Percentiles rank a stretch among this genome's conserved stretches.
phyloP scores from a whole-genome alignment of 1,140 invertebrate genomes.

The Pseudomyrmex concolor region DNA sequence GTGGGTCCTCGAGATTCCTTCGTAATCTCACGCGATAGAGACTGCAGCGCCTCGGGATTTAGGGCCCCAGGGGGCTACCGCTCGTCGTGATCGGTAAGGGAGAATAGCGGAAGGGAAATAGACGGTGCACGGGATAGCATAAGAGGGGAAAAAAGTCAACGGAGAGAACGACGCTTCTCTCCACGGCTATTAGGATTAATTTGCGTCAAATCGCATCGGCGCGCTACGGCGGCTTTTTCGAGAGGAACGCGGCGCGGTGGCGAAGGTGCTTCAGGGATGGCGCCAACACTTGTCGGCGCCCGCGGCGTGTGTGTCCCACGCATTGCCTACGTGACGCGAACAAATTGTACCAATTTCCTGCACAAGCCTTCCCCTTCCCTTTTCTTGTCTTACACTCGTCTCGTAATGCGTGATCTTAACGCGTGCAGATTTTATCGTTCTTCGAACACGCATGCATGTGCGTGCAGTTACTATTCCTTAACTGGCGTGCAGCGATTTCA shows the following conservation, averaged over 20 bases:
- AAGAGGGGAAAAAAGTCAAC: conserved; percentile 60
- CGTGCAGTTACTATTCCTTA: conserved; percentile 10
- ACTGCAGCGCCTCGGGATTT: conserved; percentile 60
- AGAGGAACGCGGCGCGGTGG: conserved; percentile 48
- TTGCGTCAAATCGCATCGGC: conserved; percentile 80
- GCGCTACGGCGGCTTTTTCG: conserved; percentile 67
- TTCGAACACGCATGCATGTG: conserved; percentile 23
- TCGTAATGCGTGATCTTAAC: conserved; percentile 17
- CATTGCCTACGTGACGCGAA: conserved; percentile 70
- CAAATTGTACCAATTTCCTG: conserved; percentile 72
- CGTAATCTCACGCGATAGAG: conserved; percentile 64
- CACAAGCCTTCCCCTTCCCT: conserved; percentile 43
- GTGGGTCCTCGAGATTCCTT: conserved; percentile 71
- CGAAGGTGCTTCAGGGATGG: conserved; percentile 53
- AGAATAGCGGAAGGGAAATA: conserved; percentile 43
- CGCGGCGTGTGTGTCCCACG: conserved; percentile 70
- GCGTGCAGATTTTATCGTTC: conserved; percentile 45
- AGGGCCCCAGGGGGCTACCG: conserved; percentile 60
- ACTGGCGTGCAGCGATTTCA: conserved; percentile 34
- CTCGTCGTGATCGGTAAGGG: background rate
- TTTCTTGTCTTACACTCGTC: conserved; percentile 2
- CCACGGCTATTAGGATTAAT: conserved; percentile 80
- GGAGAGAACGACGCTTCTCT: conserved; percentile 54
- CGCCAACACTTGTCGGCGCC: conserved; percentile 53
- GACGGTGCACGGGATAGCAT: conserved; percentile 16